Evolutionary conservation across 2,797 vertebrate genomes (phyloP), one percentile per base, ranked within the genome.

Genomic region (Cyclura pinguis): DNA sequence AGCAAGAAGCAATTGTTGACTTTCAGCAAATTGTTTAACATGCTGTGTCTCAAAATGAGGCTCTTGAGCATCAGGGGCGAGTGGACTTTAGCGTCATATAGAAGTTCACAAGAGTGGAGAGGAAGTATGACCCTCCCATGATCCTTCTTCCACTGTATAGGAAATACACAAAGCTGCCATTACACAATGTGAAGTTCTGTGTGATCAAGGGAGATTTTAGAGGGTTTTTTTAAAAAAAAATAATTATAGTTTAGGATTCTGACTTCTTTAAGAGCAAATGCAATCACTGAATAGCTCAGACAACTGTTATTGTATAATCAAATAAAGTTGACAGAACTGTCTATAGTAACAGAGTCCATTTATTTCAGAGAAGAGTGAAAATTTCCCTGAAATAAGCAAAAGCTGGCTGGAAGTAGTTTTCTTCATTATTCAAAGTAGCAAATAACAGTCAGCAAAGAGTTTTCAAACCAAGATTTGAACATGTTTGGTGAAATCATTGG

Each of bases 211-310:
- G 18, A 85, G 13, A 29, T 89, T 72, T 76, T 77, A 50, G 38
- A 50, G 6, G 77, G 35, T 67, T 62, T 84, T 62, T 67, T 72
- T 55, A 12, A 55, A 35, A 38, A 12, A 35, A 29, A 76, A 50
- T 10, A 86, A 4, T 2, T 47, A 38, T 87, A 90, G 72, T 74
- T 80, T 87, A 87, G 84, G 38, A 67, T 85, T 85, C 42, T 27
- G 47, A n/a, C 10, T 38, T 62, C 14, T 64, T 85, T 62, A 73
- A 86, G 8, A 86, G 55, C 57, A 76, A 32, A 84, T 82, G 38
- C 10, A 67, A 38, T 64, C n/a, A 76, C 35, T 64, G 74, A 76
- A 64, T 55, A 82, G 59, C 7, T 32, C 69, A 67, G 74, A 42
- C 76, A 67, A 69, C 38, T 38, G 4, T 38, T 27, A 55, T 57